phyloP scores from a whole-genome alignment of 2,113 vertebrate species.

The Ammodytes marinus region DNA sequence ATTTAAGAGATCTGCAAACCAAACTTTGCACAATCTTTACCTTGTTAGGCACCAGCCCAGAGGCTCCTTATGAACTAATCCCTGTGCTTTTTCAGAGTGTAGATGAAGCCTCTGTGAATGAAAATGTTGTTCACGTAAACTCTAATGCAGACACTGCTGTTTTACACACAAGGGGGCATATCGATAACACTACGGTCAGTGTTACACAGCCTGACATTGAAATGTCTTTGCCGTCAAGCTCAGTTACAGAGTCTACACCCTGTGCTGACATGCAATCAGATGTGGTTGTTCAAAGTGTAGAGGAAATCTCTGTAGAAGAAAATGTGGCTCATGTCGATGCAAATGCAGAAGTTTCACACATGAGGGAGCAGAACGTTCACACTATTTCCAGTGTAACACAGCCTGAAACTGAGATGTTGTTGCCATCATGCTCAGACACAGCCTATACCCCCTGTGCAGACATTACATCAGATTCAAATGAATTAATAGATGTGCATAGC shows the following conservation, averaged over 20 bases:
- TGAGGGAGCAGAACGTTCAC: no score
- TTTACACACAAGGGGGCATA: no score
- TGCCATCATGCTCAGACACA: no score
- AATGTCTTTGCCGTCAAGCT: background rate
- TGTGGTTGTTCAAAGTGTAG: no score
- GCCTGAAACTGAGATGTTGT: no score
- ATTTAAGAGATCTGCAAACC: background rate
- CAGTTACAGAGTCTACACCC: background rate
- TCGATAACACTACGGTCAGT: background rate
- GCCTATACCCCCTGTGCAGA: no score
- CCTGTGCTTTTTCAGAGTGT: background rate
- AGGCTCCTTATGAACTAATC: background rate
- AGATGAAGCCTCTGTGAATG: background rate
- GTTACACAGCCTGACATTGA: background rate
- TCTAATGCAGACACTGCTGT: background rate
- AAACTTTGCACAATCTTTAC: background rate
- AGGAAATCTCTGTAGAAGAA: no score
- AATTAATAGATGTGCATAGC: no score
- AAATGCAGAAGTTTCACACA: no score
- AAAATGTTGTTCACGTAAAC: background rate
- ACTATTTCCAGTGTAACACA: no score
- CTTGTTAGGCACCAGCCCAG: background rate
- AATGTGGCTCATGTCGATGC: no score
- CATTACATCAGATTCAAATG: background rate
- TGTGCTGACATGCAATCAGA: background rate